phyloP scores from a whole-genome alignment of 2,888 invertebrate genomes.

The Galerucella nymphaeae region DNA sequence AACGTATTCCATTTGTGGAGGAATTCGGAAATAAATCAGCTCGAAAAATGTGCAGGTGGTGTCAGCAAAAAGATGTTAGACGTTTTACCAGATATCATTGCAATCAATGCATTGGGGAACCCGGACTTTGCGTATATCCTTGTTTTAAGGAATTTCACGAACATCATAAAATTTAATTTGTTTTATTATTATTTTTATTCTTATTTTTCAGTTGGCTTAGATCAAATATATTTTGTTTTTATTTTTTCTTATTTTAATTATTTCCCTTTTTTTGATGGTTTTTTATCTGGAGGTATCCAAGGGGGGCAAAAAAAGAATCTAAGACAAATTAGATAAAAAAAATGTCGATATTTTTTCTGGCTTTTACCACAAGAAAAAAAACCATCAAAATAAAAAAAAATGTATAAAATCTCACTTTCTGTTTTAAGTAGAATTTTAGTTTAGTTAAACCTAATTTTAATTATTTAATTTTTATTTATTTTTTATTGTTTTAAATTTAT shows the following conservation, averaged over 20 bases:
- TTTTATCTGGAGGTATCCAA: slow-evolving; percentile 4
- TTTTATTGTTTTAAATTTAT: slow-evolving; percentile 34
- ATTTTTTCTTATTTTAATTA: slow-evolving; percentile 22
- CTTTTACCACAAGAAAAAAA: not conserved
- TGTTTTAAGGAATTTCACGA: slow-evolving; percentile 47
- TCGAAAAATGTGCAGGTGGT: slow-evolving; percentile 46
- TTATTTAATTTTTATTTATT: slow-evolving; percentile 33
- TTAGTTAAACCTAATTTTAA: slow-evolving; percentile 16
- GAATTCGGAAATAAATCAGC: slow-evolving; percentile 44
- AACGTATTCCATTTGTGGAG: slow-evolving; percentile 45
- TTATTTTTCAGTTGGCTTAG: slow-evolving; percentile 19
- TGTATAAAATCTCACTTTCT: not conserved
- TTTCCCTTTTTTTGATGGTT: slow-evolving; percentile 6
- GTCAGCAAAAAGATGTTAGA: slow-evolving; percentile 41
- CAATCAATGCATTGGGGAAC: slow-evolving; percentile 43
- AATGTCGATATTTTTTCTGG: not conserved
- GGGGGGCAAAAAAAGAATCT: no score
- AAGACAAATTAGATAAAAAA: no score
- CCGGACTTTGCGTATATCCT: slow-evolving; percentile 46
- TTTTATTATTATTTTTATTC: slow-evolving; percentile 16
- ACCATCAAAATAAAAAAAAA: not conserved
- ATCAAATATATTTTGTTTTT: slow-evolving; percentile 21
- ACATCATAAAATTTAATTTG: slow-evolving; percentile 36
- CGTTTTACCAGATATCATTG: slow-evolving; percentile 47
- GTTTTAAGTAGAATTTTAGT: slow-evolving; percentile 1